Conservation (phyloP, 2,888 invertebrate genomes). For the Scotopteryx bipunctaria region DNA sequence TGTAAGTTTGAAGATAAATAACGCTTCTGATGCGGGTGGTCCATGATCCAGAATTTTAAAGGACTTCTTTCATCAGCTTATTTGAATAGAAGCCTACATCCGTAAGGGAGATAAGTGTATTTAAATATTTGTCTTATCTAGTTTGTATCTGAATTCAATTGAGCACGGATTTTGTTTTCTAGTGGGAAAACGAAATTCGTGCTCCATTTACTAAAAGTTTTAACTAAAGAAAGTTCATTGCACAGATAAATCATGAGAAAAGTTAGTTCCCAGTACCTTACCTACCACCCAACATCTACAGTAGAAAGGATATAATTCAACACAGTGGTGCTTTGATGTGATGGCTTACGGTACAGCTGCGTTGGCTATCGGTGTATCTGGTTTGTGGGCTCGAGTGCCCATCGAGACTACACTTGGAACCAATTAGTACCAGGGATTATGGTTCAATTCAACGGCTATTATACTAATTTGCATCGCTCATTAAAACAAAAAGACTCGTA, state of each 20-base stretch:
- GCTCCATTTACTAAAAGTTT: not conserved
- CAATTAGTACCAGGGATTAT: slow-evolving; percentile 58
- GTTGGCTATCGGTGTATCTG: slow-evolving; percentile 36
- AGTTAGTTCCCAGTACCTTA: not conserved
- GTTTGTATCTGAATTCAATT: not conserved
- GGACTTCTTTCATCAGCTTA: slow-evolving; percentile 18
- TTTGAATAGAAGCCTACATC: slow-evolving; percentile 18
- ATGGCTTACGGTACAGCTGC: slow-evolving; percentile 75
- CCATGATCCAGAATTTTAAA: slow-evolving; percentile 25
- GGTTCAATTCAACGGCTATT: slow-evolving; percentile 18
- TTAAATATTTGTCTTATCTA: not conserved
- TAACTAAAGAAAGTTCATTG: slow-evolving; percentile 11
- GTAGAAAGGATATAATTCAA: slow-evolving; percentile 19
- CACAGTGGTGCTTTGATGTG: slow-evolving; percentile 63
- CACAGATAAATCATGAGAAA: slow-evolving; percentile 12
- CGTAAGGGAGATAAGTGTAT: slow-evolving; percentile 1
- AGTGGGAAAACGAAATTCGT: no score
- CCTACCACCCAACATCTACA: not conserved
- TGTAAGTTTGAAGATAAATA: slow-evolving; percentile 39
- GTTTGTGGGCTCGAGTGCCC: slow-evolving; percentile 40
- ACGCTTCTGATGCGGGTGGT: slow-evolving; percentile 40
- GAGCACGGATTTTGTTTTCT: not conserved
- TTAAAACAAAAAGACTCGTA: not conserved
- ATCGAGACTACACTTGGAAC: slow-evolving; percentile 65
- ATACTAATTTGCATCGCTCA: slow-evolving; percentile 17